Percentiles rank a stretch among this genome's conserved stretches.
Evolutionary conservation across 2,797 vertebrate genomes (phyloP).

Genomic region (Bovichtus variegatus): DNA sequence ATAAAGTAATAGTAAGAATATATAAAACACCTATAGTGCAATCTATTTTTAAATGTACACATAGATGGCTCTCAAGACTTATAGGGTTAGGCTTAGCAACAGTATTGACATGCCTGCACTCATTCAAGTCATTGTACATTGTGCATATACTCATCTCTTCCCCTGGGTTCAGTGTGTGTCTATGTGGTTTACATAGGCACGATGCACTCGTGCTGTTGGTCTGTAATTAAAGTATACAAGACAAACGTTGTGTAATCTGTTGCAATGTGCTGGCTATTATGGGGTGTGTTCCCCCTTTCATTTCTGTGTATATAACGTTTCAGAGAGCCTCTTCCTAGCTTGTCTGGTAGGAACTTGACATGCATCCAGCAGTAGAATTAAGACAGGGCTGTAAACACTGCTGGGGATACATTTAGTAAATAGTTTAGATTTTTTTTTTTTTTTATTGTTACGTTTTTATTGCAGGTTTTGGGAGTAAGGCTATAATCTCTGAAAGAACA

Average conservation of each 20-base stretch:
- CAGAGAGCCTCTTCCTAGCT: conserved; percentile 50
- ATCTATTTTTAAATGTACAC: not conserved
- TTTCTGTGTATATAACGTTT: conserved; percentile 67
- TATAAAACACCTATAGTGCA: not conserved
- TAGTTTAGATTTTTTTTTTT: conserved; percentile 61
- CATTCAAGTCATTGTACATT: conserved; percentile 7
- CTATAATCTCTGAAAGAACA: conserved; percentile 59
- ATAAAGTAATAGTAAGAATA: not conserved
- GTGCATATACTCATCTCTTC: conserved; percentile 24
- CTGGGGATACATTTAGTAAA: conserved; percentile 64
- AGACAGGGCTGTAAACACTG: conserved; percentile 59
- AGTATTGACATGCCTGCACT: conserved; percentile 8
- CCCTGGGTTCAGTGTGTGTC: conserved; percentile 42
- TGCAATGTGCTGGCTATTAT: conserved; percentile 56
- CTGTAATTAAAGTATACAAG: conserved; percentile 74
- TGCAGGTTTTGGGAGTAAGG: conserved; percentile 43
- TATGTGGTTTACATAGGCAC: conserved; percentile 56
- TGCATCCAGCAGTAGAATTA: conserved; percentile 40
- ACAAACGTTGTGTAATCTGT: conserved; percentile 62
- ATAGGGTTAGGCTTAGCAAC: too few relatives aligned
- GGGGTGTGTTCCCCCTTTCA: conserved; percentile 58
- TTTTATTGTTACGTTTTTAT: conserved; percentile 55
- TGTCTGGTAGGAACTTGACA: conserved; percentile 47
- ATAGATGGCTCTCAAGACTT: too few relatives aligned
- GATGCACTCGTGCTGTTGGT: conserved; percentile 42